Conservation (phyloP, 2,888 invertebrate species). For the Serrognathus titanus region DNA sequence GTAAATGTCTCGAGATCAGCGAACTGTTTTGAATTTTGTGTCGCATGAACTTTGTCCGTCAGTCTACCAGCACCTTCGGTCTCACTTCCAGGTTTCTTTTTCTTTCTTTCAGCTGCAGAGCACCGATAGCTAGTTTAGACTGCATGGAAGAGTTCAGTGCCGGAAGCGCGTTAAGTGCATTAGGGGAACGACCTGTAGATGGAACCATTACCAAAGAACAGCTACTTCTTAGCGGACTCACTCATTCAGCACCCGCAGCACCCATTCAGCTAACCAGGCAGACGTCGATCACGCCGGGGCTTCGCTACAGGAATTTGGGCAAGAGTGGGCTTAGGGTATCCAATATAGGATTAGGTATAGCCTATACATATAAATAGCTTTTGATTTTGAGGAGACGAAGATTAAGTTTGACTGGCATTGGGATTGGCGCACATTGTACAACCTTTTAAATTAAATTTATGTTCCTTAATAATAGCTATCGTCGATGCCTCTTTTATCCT, state of each 20-base stretch:
- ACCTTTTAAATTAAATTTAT: no score
- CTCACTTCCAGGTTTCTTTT: no score
- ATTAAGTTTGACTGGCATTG: no score
- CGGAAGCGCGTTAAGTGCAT: slow-evolving; percentile 50
- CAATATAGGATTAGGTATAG: slow-evolving; percentile 81
- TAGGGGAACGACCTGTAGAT: slow-evolving; percentile 48
- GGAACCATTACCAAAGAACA: slow-evolving; percentile 57
- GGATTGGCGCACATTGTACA: no score
- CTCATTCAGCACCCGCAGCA: slow-evolving; percentile 39
- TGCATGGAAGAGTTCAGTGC: slow-evolving; percentile 93
- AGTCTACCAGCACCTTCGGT: no score
- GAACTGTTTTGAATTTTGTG: no score
- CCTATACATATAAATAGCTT: background rate
- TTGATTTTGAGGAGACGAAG: no score
- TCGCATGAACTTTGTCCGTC: no score
- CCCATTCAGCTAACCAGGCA: slow-evolving; percentile 59
- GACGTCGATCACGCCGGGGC: slow-evolving; percentile 72
- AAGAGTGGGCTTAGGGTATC: slow-evolving; percentile 94
- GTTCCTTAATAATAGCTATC: no score
- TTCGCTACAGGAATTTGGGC: slow-evolving; percentile 89
- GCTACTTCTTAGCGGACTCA: slow-evolving; percentile 49
- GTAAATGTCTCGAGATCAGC: no score
- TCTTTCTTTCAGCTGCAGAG: slow-evolving; percentile 69
- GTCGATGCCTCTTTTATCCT: no score
- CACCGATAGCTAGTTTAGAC: slow-evolving; percentile 88